These are phyloP conservation scores for Drosophila subsilvestris DNA, from an alignment of 2,888 invertebrate genomes.

Conservation along the genomic window DNA sequence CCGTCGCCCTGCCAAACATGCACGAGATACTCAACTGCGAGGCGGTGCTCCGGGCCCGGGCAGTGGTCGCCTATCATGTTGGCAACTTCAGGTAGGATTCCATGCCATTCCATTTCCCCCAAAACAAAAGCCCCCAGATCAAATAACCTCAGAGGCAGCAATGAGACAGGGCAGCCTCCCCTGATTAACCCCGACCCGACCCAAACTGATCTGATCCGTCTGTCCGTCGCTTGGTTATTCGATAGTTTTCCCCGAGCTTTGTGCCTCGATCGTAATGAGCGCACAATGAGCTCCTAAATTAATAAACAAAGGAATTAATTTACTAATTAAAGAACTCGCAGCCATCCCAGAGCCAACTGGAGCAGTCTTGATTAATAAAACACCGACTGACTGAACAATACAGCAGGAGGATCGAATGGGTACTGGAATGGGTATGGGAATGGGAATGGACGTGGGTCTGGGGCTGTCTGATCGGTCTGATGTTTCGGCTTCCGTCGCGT, in stretches of 20 bases:
- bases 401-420: slow-evolving; percentile 37
- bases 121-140: slow-evolving; percentile 43
- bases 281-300: slow-evolving; percentile 80
- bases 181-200: slow-evolving; percentile 68
- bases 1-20: slow-evolving; percentile 94
- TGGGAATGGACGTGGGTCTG: neutral
- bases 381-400: slow-evolving; percentile 75
- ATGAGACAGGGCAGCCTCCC: neutral
- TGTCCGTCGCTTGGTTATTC: slow-evolving; percentile 28
- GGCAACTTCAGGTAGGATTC: slow-evolving; percentile 88
- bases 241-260: slow-evolving; percentile 40
- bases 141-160: slow-evolving; percentile 41
- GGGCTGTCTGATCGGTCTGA: slow-evolving; percentile 21
- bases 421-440: neutral
- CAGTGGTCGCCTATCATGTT: slow-evolving; percentile 95
- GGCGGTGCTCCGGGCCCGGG: slow-evolving; percentile 93
- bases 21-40: slow-evolving; percentile 93
- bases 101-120: neutral
- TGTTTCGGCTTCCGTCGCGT: slow-evolving; percentile 70
- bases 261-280: slow-evolving; percentile 58
- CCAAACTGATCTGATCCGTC: slow-evolving; percentile 1
- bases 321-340: slow-evolving; percentile 83
- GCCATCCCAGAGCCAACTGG: slow-evolving; percentile 52
- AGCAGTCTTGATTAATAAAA: slow-evolving; percentile 78
- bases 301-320: slow-evolving; percentile 84